Evolutionary conservation across 1,140 invertebrate species (phyloP), one percentile per base, ranked within the genome.

Genomic region (Campodea augens): DNA sequence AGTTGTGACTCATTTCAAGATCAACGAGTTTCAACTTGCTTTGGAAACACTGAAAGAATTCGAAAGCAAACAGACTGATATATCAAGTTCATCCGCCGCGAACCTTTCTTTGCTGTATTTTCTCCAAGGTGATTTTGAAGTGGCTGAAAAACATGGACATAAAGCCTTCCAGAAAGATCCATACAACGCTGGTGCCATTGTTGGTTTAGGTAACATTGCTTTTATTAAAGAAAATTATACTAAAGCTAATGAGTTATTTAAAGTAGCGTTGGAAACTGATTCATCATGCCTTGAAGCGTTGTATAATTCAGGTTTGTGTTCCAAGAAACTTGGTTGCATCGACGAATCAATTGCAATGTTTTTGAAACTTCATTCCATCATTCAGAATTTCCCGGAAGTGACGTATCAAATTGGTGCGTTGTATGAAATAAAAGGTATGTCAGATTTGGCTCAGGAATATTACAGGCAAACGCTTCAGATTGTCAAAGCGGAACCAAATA

Each of bases 101-200:
- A 93, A 95, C 67, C 65, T 95, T 12, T 81, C 84, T 3, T 90
- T 93, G 55, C 75, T 95, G 40, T 83, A 89, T 57, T 84, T 78
- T 58, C 69, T 90, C 62, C 74, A 87, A 72, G 79, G 79, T 44
- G 83, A 91, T 57, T 66, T 80, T 41, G 71, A 78, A 15, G 75
- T 83, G 64, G 85, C 89, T 13, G 76, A 81, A 51, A 81, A 77
- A 51, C 89, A 81, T 58, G 77, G 74, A 3, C 74, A 83, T 56
- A 65, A 78, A 51, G 79, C 86, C 18, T 69, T 80, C 53, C 70
- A 75, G 55, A 70, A 78, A 38, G 87, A 86, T 60, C 72, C 67
- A 49, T 87, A 82, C 53, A 91, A 87, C 64, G 70, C 81, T 1
- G 69, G 77, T 54, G 86, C 84, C 18, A 72, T 87, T 51, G 84